phyloP scores from a whole-genome alignment of 2,113 vertebrate genomes.

The Chelonoidis abingdonii region DNA sequence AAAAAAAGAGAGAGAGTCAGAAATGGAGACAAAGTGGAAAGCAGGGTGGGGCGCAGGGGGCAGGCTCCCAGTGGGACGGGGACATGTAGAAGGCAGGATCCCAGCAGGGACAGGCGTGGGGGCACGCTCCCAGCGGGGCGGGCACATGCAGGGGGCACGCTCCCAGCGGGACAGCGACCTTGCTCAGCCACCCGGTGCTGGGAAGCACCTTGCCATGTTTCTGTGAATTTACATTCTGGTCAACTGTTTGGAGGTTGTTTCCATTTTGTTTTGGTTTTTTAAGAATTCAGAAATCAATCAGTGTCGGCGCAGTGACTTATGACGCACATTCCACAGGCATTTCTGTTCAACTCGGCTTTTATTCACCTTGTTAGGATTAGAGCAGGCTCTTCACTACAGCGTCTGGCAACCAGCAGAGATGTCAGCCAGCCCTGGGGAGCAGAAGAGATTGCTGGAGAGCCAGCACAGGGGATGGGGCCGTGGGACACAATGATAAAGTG shows the following conservation, averaged over 20 bases:
- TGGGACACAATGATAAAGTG: background rate
- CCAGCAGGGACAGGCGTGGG: accelerated
- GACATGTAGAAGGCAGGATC: too few relatives aligned
- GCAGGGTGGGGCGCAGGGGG: too few relatives aligned
- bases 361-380: background rate
- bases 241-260: background rate
- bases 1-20: background rate
- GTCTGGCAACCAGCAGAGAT: background rate
- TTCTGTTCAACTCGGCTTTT: background rate
- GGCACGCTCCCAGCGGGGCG: too few relatives aligned
- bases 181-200: background rate
- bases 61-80: too few relatives aligned
- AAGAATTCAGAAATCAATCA: background rate
- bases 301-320: background rate
- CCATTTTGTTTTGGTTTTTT: background rate
- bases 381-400: background rate
- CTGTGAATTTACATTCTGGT: background rate
- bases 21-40: background rate
- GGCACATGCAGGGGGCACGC: too few relatives aligned
- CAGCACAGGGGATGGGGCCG: background rate
- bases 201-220: background rate
- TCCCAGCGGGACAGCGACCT: background rate
- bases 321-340: background rate
- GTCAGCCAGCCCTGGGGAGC: background rate
- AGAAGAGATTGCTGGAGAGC: background rate